Evolutionary conservation across 1,140 invertebrate genomes (phyloP).

Genomic region (Nixonia krombeini): DNA sequence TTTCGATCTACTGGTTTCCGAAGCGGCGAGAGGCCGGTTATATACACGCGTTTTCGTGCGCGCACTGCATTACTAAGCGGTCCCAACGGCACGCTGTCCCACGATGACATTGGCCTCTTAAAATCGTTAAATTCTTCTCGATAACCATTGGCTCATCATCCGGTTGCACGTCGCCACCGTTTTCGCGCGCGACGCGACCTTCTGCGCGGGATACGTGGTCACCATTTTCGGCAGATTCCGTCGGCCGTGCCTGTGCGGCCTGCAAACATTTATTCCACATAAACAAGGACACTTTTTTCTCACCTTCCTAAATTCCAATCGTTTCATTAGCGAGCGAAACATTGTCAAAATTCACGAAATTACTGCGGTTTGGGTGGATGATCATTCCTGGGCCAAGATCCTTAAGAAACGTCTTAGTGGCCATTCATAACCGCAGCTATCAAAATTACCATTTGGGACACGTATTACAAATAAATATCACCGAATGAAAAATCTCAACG

Average conservation of each 20-base stretch:
- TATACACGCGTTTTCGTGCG: conserved; percentile 62
- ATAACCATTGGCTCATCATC: conserved; percentile 59
- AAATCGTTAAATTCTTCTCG: conserved; percentile 60
- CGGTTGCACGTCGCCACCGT: conserved; percentile 45
- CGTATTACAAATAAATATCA: too few relatives aligned
- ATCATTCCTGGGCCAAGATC: too few relatives aligned
- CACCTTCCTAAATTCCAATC: too few relatives aligned
- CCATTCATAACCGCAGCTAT: too few relatives aligned
- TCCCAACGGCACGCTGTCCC: conserved; percentile 10
- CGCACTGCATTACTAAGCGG: conserved; percentile 62
- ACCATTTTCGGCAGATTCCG: conserved; percentile 23
- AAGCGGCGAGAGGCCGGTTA: conserved; percentile 50
- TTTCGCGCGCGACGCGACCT: conserved; percentile 16
- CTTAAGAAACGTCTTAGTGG: too few relatives aligned
- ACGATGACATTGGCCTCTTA: conserved; percentile 71
- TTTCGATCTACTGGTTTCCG: conserved; percentile 66
- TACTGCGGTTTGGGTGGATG: too few relatives aligned
- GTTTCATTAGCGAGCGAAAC: too few relatives aligned
- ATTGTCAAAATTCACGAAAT: too few relatives aligned
- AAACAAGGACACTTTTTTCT: too few relatives aligned
- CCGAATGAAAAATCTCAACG: too few relatives aligned
- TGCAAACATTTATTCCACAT: too few relatives aligned
- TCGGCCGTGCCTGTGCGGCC: not conserved
- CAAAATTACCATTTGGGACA: too few relatives aligned
- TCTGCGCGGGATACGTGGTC: conserved; percentile 3